These are phyloP conservation scores for Apodemus sylvaticus DNA, from an alignment of 2,113 vertebrate species.

Conservation along the genomic window DNA sequence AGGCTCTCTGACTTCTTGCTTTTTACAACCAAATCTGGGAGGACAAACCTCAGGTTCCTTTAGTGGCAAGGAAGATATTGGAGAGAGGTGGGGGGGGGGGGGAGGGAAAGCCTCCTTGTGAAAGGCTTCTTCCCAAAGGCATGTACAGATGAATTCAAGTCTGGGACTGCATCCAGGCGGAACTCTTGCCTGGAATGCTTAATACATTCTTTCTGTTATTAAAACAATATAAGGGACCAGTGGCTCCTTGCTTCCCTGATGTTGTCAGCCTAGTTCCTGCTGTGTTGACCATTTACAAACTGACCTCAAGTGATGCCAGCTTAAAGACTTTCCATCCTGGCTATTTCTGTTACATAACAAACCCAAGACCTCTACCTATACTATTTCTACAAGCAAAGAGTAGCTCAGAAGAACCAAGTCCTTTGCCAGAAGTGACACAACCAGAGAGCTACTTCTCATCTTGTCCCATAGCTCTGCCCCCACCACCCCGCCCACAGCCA, in stretches of 20 bases:
- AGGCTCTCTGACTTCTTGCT: background rate
- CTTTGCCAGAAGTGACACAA: slow-evolving; percentile 47
- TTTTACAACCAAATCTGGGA: slow-evolving; percentile 6
- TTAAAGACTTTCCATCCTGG: slow-evolving; percentile 80
- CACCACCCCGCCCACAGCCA: background rate
- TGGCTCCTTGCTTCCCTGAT: slow-evolving; percentile 77
- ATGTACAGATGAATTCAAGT: slow-evolving; percentile 74
- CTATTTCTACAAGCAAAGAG: slow-evolving; percentile 74
- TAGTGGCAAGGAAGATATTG: background rate
- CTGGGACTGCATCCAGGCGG: slow-evolving; percentile 83
- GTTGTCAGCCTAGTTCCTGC: slow-evolving; percentile 82
- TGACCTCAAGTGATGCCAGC: slow-evolving; percentile 82
- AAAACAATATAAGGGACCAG: slow-evolving; percentile 84
- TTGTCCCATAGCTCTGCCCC: background rate
- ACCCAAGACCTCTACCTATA: slow-evolving; percentile 65
- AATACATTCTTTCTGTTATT: slow-evolving; percentile 86
- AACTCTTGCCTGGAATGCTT: slow-evolving; percentile 85
- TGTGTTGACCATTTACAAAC: slow-evolving; percentile 81
- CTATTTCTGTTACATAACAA: slow-evolving; percentile 75
- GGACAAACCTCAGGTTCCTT: background rate
- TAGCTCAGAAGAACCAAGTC: slow-evolving; percentile 65
- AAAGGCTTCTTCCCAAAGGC: slow-evolving; percentile 66
- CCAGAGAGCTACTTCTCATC: background rate
- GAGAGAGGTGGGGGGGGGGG: no score
- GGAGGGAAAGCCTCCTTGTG: slow-evolving; percentile 73